These are phyloP conservation scores for Chydorus sphaericus DNA, from an alignment of 2,888 invertebrate genomes.

Conservation along the genomic window DNA sequence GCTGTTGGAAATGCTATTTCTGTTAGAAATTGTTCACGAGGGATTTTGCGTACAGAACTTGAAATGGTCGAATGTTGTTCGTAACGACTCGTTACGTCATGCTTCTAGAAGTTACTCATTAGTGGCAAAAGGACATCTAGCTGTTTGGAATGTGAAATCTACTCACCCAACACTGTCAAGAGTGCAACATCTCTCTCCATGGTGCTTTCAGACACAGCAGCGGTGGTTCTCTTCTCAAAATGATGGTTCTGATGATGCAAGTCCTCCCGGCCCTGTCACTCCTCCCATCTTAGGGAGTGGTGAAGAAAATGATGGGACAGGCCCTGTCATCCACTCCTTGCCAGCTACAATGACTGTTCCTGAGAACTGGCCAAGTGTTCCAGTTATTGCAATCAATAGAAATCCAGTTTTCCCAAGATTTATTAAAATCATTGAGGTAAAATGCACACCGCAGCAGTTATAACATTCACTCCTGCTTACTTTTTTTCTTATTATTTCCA, in stretches of 20 bases:
- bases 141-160: not conserved
- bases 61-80: not conserved
- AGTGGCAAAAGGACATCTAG: not conserved
- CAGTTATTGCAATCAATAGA: constrained; percentile 81
- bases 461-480: constrained; percentile 8
- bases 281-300: not conserved
- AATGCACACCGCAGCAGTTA: constrained; percentile 11
- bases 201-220: not conserved
- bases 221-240: constrained; percentile 5
- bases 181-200: not conserved
- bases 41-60: not conserved
- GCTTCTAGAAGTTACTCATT: not conserved
- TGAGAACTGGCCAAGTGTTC: constrained; percentile 91
- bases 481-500: constrained; percentile 30
- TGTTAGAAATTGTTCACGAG: not conserved
- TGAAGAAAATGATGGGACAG: not conserved
- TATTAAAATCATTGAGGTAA: constrained; percentile 89
- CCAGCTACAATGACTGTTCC: constrained; percentile 87
- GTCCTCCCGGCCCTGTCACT: not conserved
- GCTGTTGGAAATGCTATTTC: not conserved
- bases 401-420: constrained; percentile 97
- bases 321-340: constrained; percentile 27
- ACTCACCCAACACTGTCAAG: not conserved
- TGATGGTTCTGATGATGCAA: constrained; percentile 1
- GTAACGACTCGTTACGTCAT: not conserved